phyloP scores from a whole-genome alignment of 2,888 invertebrate genomes.

The Chironomus tentans region DNA sequence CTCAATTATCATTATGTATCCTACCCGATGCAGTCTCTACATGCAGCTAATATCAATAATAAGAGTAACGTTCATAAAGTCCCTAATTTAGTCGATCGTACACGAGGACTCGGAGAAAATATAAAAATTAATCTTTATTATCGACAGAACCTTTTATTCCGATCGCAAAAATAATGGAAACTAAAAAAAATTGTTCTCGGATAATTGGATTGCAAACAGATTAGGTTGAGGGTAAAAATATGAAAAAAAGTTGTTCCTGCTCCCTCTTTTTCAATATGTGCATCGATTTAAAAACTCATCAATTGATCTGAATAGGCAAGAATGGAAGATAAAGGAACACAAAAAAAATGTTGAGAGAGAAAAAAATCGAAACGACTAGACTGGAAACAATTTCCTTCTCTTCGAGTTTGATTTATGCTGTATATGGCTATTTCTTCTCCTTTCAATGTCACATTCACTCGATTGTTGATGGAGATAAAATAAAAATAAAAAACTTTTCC shows the following conservation, averaged over 20 bases:
- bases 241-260: background rate
- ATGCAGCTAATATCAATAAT: too few species aligned
- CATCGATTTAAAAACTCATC: too few species aligned
- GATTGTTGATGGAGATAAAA: too few species aligned
- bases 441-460: slow-evolving; percentile 9
- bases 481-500: background rate
- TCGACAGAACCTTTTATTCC: background rate
- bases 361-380: slow-evolving; percentile 23
- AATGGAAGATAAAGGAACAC: background rate
- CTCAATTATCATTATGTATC: background rate
- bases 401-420: slow-evolving; percentile 6
- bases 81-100: background rate
- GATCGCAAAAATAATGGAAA: background rate
- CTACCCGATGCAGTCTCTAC: too few species aligned
- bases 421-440: background rate
- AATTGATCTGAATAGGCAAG: background rate
- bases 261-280: background rate
- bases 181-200: background rate
- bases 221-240: background rate
- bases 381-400: slow-evolving; percentile 22
- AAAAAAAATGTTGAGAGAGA: background rate
- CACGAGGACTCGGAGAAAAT: background rate
- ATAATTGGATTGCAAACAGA: background rate
- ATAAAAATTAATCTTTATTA: slow-evolving; percentile 15
- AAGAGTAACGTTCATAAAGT: background rate